Percentiles rank a stretch among this genome's conserved stretches.
Evolutionary conservation across 2,888 invertebrate genomes (phyloP).

Genomic region (Agrotis segetum): DNA sequence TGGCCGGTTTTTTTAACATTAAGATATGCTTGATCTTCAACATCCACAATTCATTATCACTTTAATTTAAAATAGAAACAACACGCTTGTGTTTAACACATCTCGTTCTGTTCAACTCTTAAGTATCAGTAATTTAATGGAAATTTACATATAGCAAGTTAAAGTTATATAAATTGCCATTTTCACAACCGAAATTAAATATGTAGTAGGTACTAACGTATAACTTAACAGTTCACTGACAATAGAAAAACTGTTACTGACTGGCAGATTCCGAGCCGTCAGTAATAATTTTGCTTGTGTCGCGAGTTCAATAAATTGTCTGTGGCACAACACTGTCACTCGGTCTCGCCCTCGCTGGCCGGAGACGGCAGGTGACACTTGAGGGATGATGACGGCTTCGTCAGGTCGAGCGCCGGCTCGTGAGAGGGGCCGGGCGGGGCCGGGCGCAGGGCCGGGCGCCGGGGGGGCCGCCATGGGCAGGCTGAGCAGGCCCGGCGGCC

Average conservation of each 20-base stretch:
- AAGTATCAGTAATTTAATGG: constrained; percentile 83
- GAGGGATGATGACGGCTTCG: constrained; percentile 76
- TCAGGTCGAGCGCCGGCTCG: constrained; percentile 84
- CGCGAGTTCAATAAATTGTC: constrained; percentile 74
- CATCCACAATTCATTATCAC: constrained; percentile 79
- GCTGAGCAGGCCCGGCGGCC: constrained; percentile 59
- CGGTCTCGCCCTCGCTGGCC: constrained; percentile 75
- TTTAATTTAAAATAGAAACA: constrained; percentile 81
- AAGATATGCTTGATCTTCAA: constrained; percentile 81
- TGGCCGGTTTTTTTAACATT: constrained; percentile 64
- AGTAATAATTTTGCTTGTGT: constrained; percentile 78
- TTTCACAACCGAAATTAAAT: constrained; percentile 91
- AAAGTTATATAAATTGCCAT: constrained; percentile 90
- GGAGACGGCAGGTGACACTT: constrained; percentile 70
- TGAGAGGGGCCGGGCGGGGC: constrained; percentile 53
- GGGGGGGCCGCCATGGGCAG: constrained; percentile 45
- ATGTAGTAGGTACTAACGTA: constrained; percentile 86
- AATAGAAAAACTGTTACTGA: constrained; percentile 78
- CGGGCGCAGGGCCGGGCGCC: constrained; percentile 39
- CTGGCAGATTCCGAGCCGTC: constrained; percentile 44
- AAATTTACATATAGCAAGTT: constrained; percentile 87
- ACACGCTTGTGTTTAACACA: constrained; percentile 88
- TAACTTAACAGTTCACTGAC: constrained; percentile 85
- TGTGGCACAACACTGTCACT: constrained; percentile 88
- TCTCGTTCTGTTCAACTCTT: constrained; percentile 83